phyloP scores from a whole-genome alignment of 2,888 invertebrate species.

The Lathronympha strigana region DNA sequence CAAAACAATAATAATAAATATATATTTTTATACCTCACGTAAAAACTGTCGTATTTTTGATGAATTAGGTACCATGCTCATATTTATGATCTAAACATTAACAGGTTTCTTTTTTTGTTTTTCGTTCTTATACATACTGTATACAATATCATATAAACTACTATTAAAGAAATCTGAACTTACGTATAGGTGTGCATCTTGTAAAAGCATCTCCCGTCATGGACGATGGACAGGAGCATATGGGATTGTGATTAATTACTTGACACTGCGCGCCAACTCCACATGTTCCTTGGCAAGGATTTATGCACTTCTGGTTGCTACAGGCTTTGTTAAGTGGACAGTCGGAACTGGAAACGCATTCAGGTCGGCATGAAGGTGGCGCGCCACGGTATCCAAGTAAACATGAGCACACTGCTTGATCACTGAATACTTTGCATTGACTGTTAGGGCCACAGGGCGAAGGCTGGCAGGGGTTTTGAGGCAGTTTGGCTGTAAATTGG shows the following conservation, averaged over 20 bases:
- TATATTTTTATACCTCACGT: no score
- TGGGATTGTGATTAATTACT: slow-evolving; percentile 90
- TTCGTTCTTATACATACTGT: no score
- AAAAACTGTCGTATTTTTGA: no score
- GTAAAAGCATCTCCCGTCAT: slow-evolving; percentile 88
- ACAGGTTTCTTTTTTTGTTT: no score
- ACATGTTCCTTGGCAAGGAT: slow-evolving; percentile 92
- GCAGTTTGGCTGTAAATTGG: slow-evolving; percentile 62
- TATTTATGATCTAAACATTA: no score
- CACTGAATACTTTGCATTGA: slow-evolving; percentile 85
- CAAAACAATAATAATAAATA: no score
- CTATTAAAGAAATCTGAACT: slow-evolving; percentile 53
- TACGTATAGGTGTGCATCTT: slow-evolving; percentile 82
- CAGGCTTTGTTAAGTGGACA: slow-evolving; percentile 89
- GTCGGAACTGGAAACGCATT: slow-evolving; percentile 89
- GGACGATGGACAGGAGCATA: slow-evolving; percentile 87
- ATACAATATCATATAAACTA: neutral
- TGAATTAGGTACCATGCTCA: no score
- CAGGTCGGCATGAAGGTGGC: slow-evolving; percentile 88
- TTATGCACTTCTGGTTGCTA: slow-evolving; percentile 87
- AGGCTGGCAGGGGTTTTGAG: slow-evolving; percentile 85
- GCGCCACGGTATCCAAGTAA: slow-evolving; percentile 85
- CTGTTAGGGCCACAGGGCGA: slow-evolving; percentile 86
- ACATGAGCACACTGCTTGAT: slow-evolving; percentile 88
- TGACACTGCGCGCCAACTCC: slow-evolving; percentile 89